Evolutionary conservation across 53 echinoderm and acorn worm species (phyloP).

Genomic region (Paelopatides confundens): DNA sequence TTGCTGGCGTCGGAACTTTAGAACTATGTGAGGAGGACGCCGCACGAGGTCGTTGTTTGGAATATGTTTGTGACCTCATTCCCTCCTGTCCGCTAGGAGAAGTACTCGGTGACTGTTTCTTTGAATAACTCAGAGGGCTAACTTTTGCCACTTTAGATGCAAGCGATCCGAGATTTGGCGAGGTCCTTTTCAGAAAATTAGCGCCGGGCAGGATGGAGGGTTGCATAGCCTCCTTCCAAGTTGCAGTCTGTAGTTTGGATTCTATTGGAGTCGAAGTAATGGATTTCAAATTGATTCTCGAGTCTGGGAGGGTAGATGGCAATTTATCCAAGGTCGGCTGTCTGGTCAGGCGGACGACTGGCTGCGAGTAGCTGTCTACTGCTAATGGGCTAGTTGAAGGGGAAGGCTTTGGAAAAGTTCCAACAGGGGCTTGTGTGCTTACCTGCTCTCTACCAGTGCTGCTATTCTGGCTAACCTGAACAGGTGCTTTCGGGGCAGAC

Average conservation of each 20-base stretch:
- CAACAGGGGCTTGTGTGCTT: not conserved
- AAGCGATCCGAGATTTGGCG: not conserved
- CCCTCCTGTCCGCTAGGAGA: slow-evolving; percentile 23
- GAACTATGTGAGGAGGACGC: not conserved
- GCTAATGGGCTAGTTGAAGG: not conserved
- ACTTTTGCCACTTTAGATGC: not conserved
- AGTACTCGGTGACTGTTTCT: slow-evolving; percentile 14
- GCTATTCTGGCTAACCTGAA: not conserved
- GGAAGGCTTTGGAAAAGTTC: not conserved
- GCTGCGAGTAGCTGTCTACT: slow-evolving; percentile 56
- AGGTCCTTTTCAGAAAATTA: not conserved
- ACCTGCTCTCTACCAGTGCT: not conserved
- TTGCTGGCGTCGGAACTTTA: not conserved
- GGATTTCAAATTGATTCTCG: not conserved
- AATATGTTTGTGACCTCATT: slow-evolving; percentile 37
- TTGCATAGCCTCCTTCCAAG: not conserved
- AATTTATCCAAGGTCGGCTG: slow-evolving; percentile 59
- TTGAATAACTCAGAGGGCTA: slow-evolving; percentile 19
- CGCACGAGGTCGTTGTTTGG: slow-evolving; percentile 6
- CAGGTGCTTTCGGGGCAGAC: not conserved
- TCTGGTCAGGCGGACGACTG: slow-evolving; percentile 68
- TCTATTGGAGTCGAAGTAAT: not conserved
- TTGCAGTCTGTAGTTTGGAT: not conserved
- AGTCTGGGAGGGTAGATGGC: not conserved
- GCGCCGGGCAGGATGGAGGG: not conserved